phyloP scores from a whole-genome alignment of 2,888 invertebrate species.

The Lochmaea capreae region DNA sequence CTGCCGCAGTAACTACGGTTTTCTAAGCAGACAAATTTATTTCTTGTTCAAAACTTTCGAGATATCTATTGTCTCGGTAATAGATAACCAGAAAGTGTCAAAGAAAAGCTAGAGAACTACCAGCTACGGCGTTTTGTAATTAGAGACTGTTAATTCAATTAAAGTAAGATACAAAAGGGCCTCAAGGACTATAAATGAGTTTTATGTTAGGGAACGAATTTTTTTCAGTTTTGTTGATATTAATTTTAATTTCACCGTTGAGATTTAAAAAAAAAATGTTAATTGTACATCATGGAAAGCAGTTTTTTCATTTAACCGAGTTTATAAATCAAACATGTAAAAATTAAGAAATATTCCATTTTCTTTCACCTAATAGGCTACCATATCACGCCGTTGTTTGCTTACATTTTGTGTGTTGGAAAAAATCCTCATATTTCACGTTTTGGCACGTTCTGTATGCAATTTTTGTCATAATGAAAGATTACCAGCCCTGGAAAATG shows the following conservation, averaged over 20 bases:
- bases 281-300: neutral
- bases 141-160: slow-evolving; percentile 49
- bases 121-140: slow-evolving; percentile 42
- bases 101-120: slow-evolving; percentile 41
- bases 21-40: slow-evolving; percentile 40
- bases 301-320: too few relatives aligned
- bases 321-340: too few relatives aligned
- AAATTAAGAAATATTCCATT: neutral
- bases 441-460: slow-evolving; percentile 40
- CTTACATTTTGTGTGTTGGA: neutral
- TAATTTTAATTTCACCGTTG: neutral
- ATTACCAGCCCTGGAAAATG: slow-evolving; percentile 34
- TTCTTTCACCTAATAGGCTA: neutral
- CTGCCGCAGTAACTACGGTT: slow-evolving; percentile 29
- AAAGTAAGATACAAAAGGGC: slow-evolving; percentile 42
- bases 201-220: neutral
- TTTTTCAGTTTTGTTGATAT: neutral
- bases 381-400: neutral
- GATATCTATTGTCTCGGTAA: slow-evolving; percentile 38
- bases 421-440: slow-evolving; percentile 31
- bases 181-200: slow-evolving; percentile 2
- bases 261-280: neutral
- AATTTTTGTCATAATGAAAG: slow-evolving; percentile 39
- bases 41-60: slow-evolving; percentile 36
- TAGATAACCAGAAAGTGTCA: slow-evolving; percentile 44